Conservation (phyloP, 2,797 vertebrate species). For the Numenius phaeopus region DNA sequence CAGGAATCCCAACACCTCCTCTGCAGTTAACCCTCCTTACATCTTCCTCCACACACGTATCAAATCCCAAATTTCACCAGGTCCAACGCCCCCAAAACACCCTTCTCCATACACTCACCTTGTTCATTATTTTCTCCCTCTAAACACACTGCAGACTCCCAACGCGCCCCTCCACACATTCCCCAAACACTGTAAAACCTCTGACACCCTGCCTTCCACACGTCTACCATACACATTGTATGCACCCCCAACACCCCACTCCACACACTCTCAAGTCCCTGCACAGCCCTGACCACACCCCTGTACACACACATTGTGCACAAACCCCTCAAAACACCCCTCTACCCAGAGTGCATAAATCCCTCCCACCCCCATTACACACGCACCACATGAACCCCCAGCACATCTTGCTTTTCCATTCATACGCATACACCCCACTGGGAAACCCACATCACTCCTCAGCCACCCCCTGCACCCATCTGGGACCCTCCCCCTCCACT, state of each 20-base stretch:
- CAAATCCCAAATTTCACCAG: not conserved
- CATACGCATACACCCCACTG: not conserved
- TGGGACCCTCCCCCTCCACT: not conserved
- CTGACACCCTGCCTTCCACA: not conserved
- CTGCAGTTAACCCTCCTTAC: not conserved
- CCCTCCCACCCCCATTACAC: not conserved
- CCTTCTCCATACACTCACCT: not conserved
- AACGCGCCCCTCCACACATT: not conserved
- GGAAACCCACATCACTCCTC: not conserved
- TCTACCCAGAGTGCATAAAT: fast-evolving
- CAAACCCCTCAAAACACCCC: not conserved
- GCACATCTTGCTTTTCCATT: not conserved
- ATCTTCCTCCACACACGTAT: not conserved
- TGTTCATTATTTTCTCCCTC: not conserved
- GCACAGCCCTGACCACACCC: not conserved
- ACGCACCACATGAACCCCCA: fast-evolving
- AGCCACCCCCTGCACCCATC: not conserved
- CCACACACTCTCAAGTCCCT: not conserved
- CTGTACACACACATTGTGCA: not conserved
- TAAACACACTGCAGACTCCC: not conserved
- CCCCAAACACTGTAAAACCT: not conserved
- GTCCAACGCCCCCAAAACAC: not conserved
- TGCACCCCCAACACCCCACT: not conserved
- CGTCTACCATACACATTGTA: fast-evolving
- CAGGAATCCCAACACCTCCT: not conserved